Evolutionary conservation across 23 tunicate genomes (phyloP).

Genomic region (Ciona savignyi): DNA sequence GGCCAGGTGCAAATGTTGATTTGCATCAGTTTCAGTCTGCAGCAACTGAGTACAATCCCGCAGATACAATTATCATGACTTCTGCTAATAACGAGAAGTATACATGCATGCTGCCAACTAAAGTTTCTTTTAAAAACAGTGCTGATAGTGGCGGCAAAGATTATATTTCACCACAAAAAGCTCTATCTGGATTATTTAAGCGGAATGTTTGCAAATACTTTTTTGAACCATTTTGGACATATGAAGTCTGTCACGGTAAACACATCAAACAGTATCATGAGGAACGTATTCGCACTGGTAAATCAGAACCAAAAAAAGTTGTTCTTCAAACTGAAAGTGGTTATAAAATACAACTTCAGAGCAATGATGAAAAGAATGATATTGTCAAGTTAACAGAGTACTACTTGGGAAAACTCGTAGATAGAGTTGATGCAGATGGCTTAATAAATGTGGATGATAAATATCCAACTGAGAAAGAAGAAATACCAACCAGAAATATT

Average conservation of each 20-base stretch:
- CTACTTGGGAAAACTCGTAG: slow-evolving; percentile 47
- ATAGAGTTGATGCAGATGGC: slow-evolving; percentile 32
- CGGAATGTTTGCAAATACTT: slow-evolving; percentile 29
- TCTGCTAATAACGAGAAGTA: slow-evolving; percentile 75
- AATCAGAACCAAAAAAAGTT: not conserved
- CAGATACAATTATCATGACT: slow-evolving; percentile 50
- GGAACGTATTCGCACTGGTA: slow-evolving; percentile 36
- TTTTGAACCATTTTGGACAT: slow-evolving; percentile 87
- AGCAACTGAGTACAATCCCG: slow-evolving; percentile 34
- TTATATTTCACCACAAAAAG: slow-evolving; percentile 17
- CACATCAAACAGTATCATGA: slow-evolving; percentile 94
- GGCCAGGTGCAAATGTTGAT: slow-evolving; percentile 25
- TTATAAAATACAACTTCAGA: slow-evolving; percentile 7
- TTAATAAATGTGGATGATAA: slow-evolving; percentile 10
- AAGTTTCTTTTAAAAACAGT: not conserved
- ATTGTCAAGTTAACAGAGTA: slow-evolving; percentile 61
- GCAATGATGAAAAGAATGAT: slow-evolving; percentile 18
- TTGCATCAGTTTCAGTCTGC: not conserved
- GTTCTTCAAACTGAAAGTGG: slow-evolving; percentile 14
- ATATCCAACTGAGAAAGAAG: not conserved
- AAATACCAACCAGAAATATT: slow-evolving; percentile 18
- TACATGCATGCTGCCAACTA: slow-evolving; percentile 64
- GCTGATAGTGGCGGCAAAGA: not conserved
- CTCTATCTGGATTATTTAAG: slow-evolving; percentile 58
- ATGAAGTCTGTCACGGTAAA: slow-evolving; percentile 88